Evolutionary conservation across 37 sponge, comb jelly and placozoan species (phyloP), one percentile per base, ranked within the genome.

Genomic region (Chondrosia reniformis): DNA sequence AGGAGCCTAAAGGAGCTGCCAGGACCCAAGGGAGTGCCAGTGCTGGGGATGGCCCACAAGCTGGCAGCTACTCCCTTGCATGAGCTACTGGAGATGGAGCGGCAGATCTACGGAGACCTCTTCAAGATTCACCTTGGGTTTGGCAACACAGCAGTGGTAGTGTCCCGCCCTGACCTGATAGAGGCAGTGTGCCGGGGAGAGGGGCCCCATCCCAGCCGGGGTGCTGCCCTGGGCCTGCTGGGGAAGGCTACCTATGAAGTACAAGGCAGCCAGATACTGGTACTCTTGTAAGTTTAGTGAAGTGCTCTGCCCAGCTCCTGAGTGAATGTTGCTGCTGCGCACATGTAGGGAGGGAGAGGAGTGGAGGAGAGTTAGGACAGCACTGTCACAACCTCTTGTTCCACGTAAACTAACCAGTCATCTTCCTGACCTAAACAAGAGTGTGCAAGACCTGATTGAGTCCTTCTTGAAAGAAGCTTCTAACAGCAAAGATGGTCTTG

Each of bases 321-420:
- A 7, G 6, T 30, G 4, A 6, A 59, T 30, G 28, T 30, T 19
- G 8, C 17, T 15, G 15, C 52, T 19, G 22, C 72, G 2, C 44
- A 8, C 72, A 19, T 34, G 44, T 44, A 69, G 72, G 15, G 72
- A 69, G 39, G 85, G 85, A 38, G 73, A 56, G 46, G 79, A 79
- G 45, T 84, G 85, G 85, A 84, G 74, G 74, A 55, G 59, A 49
- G 15, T 84, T 15, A 34, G 85, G 61, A 49, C 79, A 12, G 69
- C 75, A 27, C 62, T 46, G 8, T 45, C 33, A 46, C 69, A 79
- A 41, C 85, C 78, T 37, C 31, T 84, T 6, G 28, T 69, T 24
- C 85, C 85, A 27, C 72, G 74, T 32, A 45, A 65, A 30, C 78
- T 84, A 0, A 46, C 37, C 21, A 58, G 62, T 37, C 72, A 33